Conservation (phyloP, 2,888 invertebrate species). For the Mechanitis mazaeus region DNA sequence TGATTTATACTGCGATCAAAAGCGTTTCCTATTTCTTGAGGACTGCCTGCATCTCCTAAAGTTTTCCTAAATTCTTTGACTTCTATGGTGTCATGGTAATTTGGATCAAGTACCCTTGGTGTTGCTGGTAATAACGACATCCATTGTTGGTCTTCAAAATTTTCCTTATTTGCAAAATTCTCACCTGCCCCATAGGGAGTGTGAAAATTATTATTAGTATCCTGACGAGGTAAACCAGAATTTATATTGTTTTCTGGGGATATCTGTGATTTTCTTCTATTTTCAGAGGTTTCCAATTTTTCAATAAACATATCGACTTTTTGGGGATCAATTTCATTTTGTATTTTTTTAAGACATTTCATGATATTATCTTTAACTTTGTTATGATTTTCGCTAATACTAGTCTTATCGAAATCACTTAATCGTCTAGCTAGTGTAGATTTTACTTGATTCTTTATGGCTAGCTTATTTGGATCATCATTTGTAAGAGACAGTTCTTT, state of each 20-base stretch:
- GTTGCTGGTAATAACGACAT: slow-evolving; percentile 18
- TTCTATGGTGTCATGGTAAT: neutral
- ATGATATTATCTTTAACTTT: slow-evolving; percentile 46
- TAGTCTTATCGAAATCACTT: slow-evolving; percentile 43
- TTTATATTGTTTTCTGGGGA: neutral
- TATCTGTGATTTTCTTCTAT: slow-evolving; percentile 21
- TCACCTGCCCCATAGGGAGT: neutral
- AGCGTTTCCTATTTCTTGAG: neutral
- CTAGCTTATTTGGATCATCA: slow-evolving; percentile 25
- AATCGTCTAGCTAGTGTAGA: slow-evolving; percentile 42
- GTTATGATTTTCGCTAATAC: slow-evolving; percentile 37
- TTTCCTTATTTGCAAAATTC: slow-evolving; percentile 3
- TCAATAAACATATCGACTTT: slow-evolving; percentile 40
- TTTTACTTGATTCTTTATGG: slow-evolving; percentile 33
- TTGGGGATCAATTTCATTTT: slow-evolving; percentile 31
- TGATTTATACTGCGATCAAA: neutral
- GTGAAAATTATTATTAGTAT: neutral
- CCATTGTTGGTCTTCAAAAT: slow-evolving; percentile 13
- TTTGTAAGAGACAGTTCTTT: slow-evolving; percentile 33
- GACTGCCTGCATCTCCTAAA: neutral
- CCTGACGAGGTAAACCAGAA: neutral
- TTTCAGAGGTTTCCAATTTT: slow-evolving; percentile 39
- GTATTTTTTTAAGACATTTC: slow-evolving; percentile 40
- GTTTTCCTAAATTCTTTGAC: slow-evolving; percentile 2
- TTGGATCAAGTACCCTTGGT: neutral